Conservation (phyloP, 2,113 vertebrate genomes). For the Rhea americana region DNA sequence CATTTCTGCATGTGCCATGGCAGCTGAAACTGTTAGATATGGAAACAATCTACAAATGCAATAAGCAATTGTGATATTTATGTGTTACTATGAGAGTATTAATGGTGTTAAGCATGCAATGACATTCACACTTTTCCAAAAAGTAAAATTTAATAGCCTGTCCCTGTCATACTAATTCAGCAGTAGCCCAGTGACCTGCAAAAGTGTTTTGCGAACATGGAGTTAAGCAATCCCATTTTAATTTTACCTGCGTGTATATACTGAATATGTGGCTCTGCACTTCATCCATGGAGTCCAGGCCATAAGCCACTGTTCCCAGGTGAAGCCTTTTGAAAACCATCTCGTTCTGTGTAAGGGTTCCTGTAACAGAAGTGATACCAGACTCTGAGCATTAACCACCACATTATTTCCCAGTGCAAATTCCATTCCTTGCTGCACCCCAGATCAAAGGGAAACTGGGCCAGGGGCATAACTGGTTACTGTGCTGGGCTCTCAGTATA, state of each 20-base stretch:
- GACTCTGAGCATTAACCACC: not conserved
- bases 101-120: not conserved
- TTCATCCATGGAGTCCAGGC: conserved; percentile 98
- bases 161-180: not conserved
- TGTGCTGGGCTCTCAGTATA: not conserved
- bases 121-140: not conserved
- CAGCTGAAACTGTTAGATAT: not conserved
- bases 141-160: not conserved
- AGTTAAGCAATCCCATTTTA: not conserved
- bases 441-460: not conserved
- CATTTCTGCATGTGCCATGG: rapidly evolving
- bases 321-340: conserved; percentile 97
- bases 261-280: conserved; percentile 98
- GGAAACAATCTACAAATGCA: not conserved
- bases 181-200: rapidly evolving
- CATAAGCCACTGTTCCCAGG: conserved; percentile 94
- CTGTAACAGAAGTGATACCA: conserved; percentile 67
- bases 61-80: not conserved
- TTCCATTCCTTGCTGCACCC: not conserved
- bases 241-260: conserved; percentile 91
- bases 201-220: not conserved
- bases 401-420: rapidly evolving
- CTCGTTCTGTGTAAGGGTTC: conserved; percentile 96
- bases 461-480: not conserved
- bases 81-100: not conserved